Evolutionary conservation across 2,797 vertebrate genomes (phyloP).

Genomic region (Pteronotus mesoamericanus): DNA sequence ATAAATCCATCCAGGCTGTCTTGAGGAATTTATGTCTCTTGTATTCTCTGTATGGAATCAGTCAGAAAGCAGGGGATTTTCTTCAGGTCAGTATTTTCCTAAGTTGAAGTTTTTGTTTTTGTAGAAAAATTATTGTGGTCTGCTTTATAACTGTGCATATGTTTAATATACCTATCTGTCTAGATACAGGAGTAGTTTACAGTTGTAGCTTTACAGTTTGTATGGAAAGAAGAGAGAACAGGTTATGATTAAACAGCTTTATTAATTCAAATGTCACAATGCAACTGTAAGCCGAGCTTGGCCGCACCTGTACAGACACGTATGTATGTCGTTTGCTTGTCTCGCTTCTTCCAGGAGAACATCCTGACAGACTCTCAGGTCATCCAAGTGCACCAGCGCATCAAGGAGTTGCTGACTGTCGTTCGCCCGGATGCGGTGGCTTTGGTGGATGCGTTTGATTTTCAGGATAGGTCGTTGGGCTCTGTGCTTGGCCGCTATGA

Average conservation of each 20-base stretch:
- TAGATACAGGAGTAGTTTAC: background rate
- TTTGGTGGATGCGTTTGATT: conserved; percentile 94
- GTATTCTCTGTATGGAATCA: conserved; percentile 91
- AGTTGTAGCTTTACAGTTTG: background rate
- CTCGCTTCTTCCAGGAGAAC: conserved; percentile 83
- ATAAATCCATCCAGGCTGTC: conserved; percentile 85
- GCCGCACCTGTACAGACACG: background rate
- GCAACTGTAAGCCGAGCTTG: too few relatives aligned
- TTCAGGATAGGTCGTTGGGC: conserved; percentile 87
- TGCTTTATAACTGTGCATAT: background rate
- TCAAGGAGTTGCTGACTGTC: conserved; percentile 91
- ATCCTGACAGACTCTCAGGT: conserved; percentile 89
- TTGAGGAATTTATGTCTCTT: conserved; percentile 90
- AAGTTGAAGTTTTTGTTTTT: background rate
- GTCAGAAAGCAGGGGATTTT: conserved; percentile 91
- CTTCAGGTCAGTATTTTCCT: conserved; percentile 86
- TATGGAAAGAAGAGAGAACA: background rate
- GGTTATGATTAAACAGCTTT: background rate
- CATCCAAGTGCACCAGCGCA: conserved; percentile 84
- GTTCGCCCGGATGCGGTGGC: conserved; percentile 91
- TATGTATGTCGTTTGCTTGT: background rate
- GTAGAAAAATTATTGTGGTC: background rate
- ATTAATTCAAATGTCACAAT: background rate
- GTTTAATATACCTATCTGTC: background rate
- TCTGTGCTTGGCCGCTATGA: conserved; percentile 95